phyloP scores from a whole-genome alignment of 2,888 invertebrate species.

The Hecatera dysodea region DNA sequence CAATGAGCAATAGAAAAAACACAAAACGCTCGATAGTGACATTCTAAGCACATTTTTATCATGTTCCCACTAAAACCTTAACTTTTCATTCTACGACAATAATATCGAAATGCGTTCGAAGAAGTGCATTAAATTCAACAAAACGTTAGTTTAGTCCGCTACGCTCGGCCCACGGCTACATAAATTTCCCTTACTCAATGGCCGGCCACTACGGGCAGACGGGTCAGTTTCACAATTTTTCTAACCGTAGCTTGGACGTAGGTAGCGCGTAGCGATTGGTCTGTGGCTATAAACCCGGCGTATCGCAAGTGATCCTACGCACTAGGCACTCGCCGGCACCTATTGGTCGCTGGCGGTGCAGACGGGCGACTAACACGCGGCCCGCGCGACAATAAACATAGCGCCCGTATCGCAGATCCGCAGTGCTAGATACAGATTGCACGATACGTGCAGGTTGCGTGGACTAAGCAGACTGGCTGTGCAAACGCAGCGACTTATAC shows the following conservation, averaged over 20 bases:
- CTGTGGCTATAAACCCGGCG: conserved; percentile 79
- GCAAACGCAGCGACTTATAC: conserved; percentile 28
- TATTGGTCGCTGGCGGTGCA: conserved; percentile 39
- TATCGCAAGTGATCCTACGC: conserved; percentile 83
- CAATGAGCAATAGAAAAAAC: neutral
- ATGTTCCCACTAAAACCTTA: conserved; percentile 18
- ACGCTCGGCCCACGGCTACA: conserved; percentile 57
- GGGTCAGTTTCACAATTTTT: conserved; percentile 64
- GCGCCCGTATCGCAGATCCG: conserved; percentile 22
- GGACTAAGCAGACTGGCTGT: conserved; percentile 60
- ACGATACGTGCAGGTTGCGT: conserved; percentile 14
- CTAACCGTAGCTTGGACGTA: conserved; percentile 61
- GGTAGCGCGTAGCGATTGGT: conserved; percentile 63
- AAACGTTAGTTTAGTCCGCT: conserved; percentile 34
- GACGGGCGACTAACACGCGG: conserved; percentile 66
- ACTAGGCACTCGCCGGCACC: conserved; percentile 78
- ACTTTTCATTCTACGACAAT: conserved; percentile 38
- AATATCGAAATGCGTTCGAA: conserved; percentile 37
- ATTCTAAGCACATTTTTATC: conserved; percentile 4
- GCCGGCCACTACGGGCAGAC: conserved; percentile 21
- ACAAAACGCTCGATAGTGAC: neutral
- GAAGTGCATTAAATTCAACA: conserved; percentile 40
- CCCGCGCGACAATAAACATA: conserved; percentile 14
- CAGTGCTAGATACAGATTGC: conserved; percentile 12
- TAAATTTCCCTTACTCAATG: conserved; percentile 60